These are phyloP conservation scores for Danionella cerebrum DNA, from an alignment of 2,113 vertebrate genomes.

Conservation along the genomic window DNA sequence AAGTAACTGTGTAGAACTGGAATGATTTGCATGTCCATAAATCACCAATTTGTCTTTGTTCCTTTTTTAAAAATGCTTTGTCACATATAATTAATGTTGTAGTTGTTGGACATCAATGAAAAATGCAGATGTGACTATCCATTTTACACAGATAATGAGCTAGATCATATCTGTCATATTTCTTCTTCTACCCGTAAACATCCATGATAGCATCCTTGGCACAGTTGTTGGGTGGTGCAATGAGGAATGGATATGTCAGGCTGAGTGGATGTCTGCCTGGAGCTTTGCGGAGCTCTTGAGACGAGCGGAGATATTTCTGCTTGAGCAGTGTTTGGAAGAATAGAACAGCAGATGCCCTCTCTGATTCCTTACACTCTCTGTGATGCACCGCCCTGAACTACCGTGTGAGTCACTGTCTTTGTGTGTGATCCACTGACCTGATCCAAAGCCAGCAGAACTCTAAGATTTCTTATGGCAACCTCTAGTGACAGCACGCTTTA, in stretches of 20 bases:
- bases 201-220: background rate
- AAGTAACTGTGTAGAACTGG: too few species aligned
- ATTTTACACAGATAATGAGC: constrained; percentile 36
- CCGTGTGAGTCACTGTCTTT: too few species aligned
- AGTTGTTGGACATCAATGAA: background rate
- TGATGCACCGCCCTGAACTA: too few species aligned
- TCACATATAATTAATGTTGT: background rate
- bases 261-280: constrained; percentile 45
- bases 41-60: background rate
- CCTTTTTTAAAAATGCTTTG: background rate
- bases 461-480: too few species aligned
- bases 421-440: too few species aligned
- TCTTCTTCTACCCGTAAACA: background rate
- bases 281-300: background rate
- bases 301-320: too few species aligned
- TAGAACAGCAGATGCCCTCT: too few species aligned
- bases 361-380: too few species aligned
- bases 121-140: background rate
- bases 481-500: too few species aligned
- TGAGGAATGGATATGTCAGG: constrained; percentile 25
- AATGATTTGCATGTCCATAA: background rate
- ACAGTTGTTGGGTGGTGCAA: background rate
- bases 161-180: background rate
- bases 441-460: too few species aligned
- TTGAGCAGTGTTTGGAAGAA: too few species aligned